phyloP scores from a whole-genome alignment of 2,888 invertebrate genomes.

The Sesia apiformis region DNA sequence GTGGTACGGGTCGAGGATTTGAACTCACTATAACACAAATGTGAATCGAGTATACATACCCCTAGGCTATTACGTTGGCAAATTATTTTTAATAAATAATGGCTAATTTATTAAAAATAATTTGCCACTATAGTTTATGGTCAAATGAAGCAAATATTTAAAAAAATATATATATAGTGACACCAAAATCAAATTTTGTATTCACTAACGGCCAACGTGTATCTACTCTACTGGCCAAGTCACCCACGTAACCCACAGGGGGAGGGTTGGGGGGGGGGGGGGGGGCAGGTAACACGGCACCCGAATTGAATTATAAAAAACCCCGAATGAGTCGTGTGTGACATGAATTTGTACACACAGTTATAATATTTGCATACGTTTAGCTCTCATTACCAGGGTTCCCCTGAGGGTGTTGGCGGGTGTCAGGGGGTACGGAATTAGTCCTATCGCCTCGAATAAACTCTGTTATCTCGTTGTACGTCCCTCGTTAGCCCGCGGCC shows the following conservation, averaged over 20 bases:
- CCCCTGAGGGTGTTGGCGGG: background rate
- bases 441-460: background rate
- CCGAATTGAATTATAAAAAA: background rate
- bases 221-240: no score
- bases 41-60: no score
- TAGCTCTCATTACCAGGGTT: constrained; percentile 1
- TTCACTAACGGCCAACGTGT: no score
- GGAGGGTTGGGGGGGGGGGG: background rate
- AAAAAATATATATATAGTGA: no score
- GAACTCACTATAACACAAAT: no score
- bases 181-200: no score
- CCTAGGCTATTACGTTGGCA: no score
- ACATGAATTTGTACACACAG: background rate
- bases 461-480: background rate
- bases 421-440: background rate
- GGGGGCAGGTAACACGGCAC: background rate
- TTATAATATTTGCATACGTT: constrained; percentile 4
- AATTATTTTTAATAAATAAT: no score
- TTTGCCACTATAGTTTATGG: no score
- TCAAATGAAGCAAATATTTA: no score
- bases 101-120: no score
- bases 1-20: no score
- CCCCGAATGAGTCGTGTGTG: background rate
- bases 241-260: background rate
- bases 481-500: background rate